A percentile compares a stretch with the other conserved stretches of the same genome.
phyloP scores from a whole-genome alignment of 2,888 invertebrate genomes.

The Drosophila quasianomalipes region DNA sequence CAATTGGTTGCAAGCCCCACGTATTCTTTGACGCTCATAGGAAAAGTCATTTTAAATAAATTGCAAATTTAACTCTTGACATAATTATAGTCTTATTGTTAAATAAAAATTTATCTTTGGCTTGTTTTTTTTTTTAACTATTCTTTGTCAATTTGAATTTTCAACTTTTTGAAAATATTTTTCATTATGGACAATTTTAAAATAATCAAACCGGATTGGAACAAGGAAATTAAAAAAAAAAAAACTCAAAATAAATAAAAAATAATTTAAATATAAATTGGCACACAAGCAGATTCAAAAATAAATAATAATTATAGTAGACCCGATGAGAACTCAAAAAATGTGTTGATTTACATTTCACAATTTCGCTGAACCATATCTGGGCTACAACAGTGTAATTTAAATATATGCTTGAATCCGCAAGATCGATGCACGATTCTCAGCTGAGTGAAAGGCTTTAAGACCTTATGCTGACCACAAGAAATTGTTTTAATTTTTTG shows the following conservation, averaged over 20 bases:
- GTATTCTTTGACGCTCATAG: too few species aligned
- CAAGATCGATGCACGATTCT: conserved; percentile 3
- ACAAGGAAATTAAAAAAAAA: neutral
- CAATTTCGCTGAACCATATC: neutral
- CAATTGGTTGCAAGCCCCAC: too few species aligned
- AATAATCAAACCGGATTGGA: neutral
- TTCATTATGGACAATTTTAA: neutral
- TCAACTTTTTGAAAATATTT: neutral
- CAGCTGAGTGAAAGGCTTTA: conserved; percentile 42
- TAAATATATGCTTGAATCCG: conserved; percentile 1
- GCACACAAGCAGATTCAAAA: neutral
- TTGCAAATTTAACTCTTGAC: neutral
- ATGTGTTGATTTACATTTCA: neutral
- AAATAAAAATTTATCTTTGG: rapidly evolving
- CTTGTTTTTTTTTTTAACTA: neutral
- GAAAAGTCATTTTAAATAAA: too few species aligned
- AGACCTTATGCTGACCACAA: conserved; percentile 45
- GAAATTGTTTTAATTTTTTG: conserved; percentile 31
- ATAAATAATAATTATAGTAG: neutral
- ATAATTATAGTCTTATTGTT: too few species aligned
- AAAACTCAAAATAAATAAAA: neutral
- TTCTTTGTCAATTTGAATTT: neutral
- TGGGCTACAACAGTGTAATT: conserved; percentile 3
- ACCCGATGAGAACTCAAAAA: neutral
- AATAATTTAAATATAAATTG: neutral